Conservation (phyloP, 30 jellyfish, hydroid and myxozoan genomes). For the Haliclystus octoradiatus region DNA sequence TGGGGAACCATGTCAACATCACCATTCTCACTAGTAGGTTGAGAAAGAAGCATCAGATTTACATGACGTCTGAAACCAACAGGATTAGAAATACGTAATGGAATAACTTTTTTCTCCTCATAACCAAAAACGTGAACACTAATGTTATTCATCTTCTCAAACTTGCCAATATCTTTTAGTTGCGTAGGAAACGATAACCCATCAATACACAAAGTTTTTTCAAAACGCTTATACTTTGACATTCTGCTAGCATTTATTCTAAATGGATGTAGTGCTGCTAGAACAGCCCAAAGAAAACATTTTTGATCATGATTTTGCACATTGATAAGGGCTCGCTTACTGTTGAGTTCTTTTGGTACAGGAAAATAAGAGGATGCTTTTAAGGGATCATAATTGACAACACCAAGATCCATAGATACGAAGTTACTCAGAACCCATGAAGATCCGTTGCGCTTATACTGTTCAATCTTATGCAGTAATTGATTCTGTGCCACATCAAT, state of each 20-base stretch:
- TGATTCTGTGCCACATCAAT: not conserved
- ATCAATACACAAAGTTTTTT: conserved; percentile 12
- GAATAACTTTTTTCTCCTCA: conserved; percentile 10
- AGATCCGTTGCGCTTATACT: not conserved
- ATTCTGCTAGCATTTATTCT: not conserved
- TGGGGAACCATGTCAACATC: too few species aligned
- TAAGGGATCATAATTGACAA: not conserved
- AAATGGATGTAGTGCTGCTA: not conserved
- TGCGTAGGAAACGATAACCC: conserved; percentile 35
- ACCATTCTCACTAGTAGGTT: too few species aligned
- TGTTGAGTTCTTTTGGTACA: not conserved
- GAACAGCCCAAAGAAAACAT: not conserved
- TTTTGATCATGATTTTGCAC: not conserved
- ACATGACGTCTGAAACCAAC: not conserved
- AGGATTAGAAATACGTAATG: not conserved
- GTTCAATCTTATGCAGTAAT: not conserved
- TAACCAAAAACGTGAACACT: conserved; percentile 15
- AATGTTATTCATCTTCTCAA: conserved; percentile 32
- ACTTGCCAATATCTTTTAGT: conserved; percentile 11
- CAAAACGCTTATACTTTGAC: not conserved
- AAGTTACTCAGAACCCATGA: not conserved
- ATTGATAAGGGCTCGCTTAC: not conserved
- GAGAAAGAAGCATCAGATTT: not conserved
- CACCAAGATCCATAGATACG: not conserved
- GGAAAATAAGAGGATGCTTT: not conserved